These are phyloP conservation scores for Pycnomerus fuliginosus DNA, from an alignment of 2,888 invertebrate genomes.

Conservation along the genomic window DNA sequence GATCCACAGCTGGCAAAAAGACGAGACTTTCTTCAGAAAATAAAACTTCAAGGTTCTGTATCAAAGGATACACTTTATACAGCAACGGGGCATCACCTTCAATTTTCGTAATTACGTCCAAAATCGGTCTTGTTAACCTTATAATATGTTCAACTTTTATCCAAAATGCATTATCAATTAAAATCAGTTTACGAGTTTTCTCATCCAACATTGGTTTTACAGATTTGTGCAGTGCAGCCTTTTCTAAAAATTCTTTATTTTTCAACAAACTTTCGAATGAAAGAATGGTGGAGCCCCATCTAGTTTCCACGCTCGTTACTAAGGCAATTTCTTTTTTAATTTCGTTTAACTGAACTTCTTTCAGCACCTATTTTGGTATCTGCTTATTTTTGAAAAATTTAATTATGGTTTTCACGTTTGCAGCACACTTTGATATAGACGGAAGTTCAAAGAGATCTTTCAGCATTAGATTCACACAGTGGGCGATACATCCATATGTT, in stretches of 20 bases:
- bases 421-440: neutral
- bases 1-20: neutral
- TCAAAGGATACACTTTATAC: neutral
- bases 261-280: neutral
- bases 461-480: slow-evolving; percentile 8
- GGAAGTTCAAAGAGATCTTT: slow-evolving; percentile 8
- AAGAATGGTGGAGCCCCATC: slow-evolving; percentile 3
- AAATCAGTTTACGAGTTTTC: no score
- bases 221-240: no score
- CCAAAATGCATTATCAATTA: no score
- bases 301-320: slow-evolving; percentile 3
- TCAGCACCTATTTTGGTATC: slow-evolving; percentile 2
- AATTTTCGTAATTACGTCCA: neutral
- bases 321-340: slow-evolving; percentile 4
- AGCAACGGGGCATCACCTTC: neutral
- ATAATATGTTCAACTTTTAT: no score
- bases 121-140: no score
- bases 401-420: slow-evolving; percentile 6
- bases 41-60: neutral
- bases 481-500: slow-evolving; percentile 13
- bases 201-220: no score
- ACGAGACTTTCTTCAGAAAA: neutral
- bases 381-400: slow-evolving; percentile 15
- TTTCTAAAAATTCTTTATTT: neutral
- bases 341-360: slow-evolving; percentile 7